phyloP scores from a whole-genome alignment of 2,888 invertebrate species.

The Drosophila fulvimacula region DNA sequence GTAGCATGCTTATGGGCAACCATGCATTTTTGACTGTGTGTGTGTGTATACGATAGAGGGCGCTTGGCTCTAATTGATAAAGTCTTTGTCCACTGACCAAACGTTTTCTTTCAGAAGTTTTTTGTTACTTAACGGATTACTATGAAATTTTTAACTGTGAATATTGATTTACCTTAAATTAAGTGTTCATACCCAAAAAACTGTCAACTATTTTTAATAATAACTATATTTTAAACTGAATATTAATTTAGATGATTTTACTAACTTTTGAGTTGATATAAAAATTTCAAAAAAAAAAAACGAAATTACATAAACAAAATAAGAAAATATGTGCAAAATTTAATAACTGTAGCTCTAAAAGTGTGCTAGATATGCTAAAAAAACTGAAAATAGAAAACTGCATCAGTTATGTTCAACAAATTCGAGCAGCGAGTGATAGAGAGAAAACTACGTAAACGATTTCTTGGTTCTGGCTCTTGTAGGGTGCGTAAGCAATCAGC shows the following conservation, averaged over 20 bases:
- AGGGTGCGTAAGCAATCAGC: too few species aligned
- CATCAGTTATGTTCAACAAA: neutral
- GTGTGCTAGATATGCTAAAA: neutral
- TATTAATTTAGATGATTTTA: neutral
- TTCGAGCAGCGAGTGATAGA: neutral
- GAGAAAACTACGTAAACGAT: too few species aligned
- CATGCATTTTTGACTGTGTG: too few species aligned
- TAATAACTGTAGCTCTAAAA: constrained; percentile 21
- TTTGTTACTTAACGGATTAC: neutral
- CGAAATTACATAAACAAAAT: neutral
- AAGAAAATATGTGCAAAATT: constrained; percentile 33
- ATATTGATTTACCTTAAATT: neutral
- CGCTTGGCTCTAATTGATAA: neutral
- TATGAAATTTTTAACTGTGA: neutral
- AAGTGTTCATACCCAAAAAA: neutral
- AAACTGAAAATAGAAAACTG: too few species aligned
- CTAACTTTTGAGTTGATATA: neutral
- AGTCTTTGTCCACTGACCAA: neutral
- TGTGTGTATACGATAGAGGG: too few species aligned
- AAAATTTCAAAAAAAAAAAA: neutral
- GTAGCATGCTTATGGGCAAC: neutral
- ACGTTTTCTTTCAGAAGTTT: neutral
- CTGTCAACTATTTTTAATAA: constrained; percentile 5
- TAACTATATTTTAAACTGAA: neutral
- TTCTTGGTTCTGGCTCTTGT: too few species aligned